These are phyloP conservation scores for Gymnocheta viridis DNA, from an alignment of 2,888 invertebrate genomes.

Conservation along the genomic window DNA sequence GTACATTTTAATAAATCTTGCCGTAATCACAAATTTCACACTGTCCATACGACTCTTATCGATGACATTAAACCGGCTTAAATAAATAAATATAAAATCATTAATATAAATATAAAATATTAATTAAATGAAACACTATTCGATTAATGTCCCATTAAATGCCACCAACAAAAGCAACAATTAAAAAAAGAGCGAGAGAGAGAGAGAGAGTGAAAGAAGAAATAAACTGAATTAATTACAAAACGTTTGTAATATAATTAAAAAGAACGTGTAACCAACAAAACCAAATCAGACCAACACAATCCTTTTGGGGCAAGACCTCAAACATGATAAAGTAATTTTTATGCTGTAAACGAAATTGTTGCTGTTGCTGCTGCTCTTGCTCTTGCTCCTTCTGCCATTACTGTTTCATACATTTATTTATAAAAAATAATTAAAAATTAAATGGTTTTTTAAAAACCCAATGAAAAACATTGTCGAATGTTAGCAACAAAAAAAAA, in stretches of 20 bases:
- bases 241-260: conserved; percentile 59
- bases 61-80: conserved; percentile 34
- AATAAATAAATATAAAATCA: conserved; percentile 27
- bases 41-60: neutral
- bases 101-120: conserved; percentile 52
- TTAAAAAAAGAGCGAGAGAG: neutral
- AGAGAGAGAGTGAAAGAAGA: neutral
- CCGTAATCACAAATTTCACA: neutral
- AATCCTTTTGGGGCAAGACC: neutral
- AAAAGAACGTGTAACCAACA: conserved; percentile 49
- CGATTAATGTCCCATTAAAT: conserved; percentile 55
- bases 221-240: conserved; percentile 57
- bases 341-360: neutral
- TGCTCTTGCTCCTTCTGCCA: neutral
- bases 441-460: conserved; percentile 52
- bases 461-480: conserved; percentile 26
- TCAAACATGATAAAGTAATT: conserved; percentile 45
- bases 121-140: conserved; percentile 55
- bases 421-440: conserved; percentile 67
- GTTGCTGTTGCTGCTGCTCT: neutral
- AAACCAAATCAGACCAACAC: conserved; percentile 44
- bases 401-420: conserved; percentile 17
- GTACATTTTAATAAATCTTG: neutral
- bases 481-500: neutral
- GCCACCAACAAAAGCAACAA: conserved; percentile 20